Evolutionary conservation across 2,888 invertebrate species (phyloP), one percentile per base, ranked within the genome.

Genomic region (Polydrusus tereticollis): DNA sequence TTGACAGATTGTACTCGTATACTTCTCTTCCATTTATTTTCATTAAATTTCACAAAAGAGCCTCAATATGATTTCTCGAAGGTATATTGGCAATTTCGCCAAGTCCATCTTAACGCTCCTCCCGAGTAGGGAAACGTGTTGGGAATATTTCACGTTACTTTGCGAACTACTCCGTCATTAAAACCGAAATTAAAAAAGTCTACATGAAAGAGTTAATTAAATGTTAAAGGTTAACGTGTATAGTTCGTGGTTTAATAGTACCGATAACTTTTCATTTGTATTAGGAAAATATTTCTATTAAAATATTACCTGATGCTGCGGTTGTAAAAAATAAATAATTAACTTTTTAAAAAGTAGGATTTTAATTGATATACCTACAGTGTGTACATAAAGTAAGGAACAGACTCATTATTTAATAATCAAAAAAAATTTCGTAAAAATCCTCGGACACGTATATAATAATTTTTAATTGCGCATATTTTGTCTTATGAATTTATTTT

Each of bases 51-150:
- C 50, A 36, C 23, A 63, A 47, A 47, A 47, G 20, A n/a, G 36
- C 50, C n/a, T 36, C 63, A 36, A 29, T 63, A 63, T 63, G 63
- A 63, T 63, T 63, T 33, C 63, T 33, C 50, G 12, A 10, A 47
- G 36, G 63, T 50, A 59, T 59, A 63, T 63, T 50, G 63, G 63
- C 47, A 63, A 63, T 63, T 63, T 63, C 20, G 21, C 33, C 63
- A 33, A 47, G 33, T 63, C 47, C 29, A 20, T 26, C 47, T 33
- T 45, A 50, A 63, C 36, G 63, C 50, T 18, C 33, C 12, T 58
- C 29, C 36, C 50, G 33, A 36, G 33, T 18, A 36, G 50, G 20
- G 16, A 21, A 47, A 47, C 63, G 63, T 50, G 63, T 10, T 36
- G 4, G 5, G 63, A 63, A 63, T 63, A 33, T 63, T 63, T 63